Base-by-base conservation (phyloP, 2,113 vertebrate genomes). In the Fregetta grallaria region DNA sequence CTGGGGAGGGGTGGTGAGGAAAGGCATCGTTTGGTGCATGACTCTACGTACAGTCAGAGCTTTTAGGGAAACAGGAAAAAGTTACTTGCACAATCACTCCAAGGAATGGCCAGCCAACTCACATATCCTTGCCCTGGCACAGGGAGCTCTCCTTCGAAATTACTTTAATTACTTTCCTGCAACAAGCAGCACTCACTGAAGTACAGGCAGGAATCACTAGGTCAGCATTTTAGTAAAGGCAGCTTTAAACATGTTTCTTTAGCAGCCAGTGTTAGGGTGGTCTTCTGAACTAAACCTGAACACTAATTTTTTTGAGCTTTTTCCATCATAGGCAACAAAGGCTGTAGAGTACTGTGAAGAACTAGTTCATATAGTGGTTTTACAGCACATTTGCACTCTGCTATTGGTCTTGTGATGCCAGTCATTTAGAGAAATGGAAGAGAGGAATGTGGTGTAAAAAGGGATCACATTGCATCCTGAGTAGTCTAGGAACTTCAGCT, bases 11-110 rank as follows among this genome's bases (percentile, higher is more conserved):
- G 25, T 14, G 14, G 19, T 52, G 32, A 77, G n/a, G 50, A 85
- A 67, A 52, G 25, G n/a, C 29, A 29, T 70, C 0, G 0, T 59
- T 83, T 4, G 4, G n/a, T 89, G 42, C 6, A 3, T 71, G 47
- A 52, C 42, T 77, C 17, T 36, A n/a, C n/a, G 21, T 38, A 70
- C 32, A 74, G 45, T 79, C 36, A 52, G 55, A 73, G 29, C 32
- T 80, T 96, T 62, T 62, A 88, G 42, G 47, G 29, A 73, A 52
- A 23, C 44, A 17, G n/a, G 52, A 74, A 55, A 40, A 90, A 86
- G 19, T 79, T 76, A 32, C 52, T 88, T 92, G 63, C 68, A 52
- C 29, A 52, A 2, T 55, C 5, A 10, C 15, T 42, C 53, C 42
- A 30, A 72, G 70, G 32, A 72, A 22, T 19, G n/a, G 34, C 70